phyloP scores from a whole-genome alignment of 2,113 vertebrate species.

The Poecilia latipinna region DNA sequence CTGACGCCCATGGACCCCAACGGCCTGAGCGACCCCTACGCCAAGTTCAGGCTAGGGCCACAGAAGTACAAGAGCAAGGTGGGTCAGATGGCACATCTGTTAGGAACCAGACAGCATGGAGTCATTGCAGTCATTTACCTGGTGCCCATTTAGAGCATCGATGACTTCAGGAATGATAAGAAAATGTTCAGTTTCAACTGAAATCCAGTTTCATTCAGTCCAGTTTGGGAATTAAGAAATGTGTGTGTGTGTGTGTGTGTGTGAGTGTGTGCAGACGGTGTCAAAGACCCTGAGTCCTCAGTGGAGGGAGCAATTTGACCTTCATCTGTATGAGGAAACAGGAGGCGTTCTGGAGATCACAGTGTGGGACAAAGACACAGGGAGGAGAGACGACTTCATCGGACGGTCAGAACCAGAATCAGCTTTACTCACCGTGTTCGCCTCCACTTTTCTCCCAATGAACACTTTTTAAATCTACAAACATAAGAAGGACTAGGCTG shows the following conservation, averaged over 20 bases:
- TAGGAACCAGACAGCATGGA: not conserved
- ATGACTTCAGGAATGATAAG: no score
- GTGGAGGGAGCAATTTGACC: conserved; percentile 96
- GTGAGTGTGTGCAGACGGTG: conserved; percentile 80
- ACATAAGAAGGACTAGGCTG: no score
- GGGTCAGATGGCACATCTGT: not conserved
- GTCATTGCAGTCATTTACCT: no score
- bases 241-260: not conserved
- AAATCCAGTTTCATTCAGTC: no score
- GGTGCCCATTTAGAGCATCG: no score
- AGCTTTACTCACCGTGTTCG: not conserved
- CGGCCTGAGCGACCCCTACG: conserved; percentile 92
- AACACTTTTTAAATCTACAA: no score
- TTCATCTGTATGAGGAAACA: conserved; percentile 90
- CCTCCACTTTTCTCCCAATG: no score
- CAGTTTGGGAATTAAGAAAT: not conserved
- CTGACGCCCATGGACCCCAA: conserved; percentile 92
- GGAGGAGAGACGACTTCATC: conserved; percentile 94
- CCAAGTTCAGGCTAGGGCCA: conserved; percentile 90
- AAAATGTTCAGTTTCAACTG: no score
- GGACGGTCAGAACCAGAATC: conserved; percentile 83
- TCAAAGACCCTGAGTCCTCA: conserved; percentile 93
- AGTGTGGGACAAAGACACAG: conserved; percentile 93
- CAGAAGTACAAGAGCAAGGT: conserved; percentile 98
- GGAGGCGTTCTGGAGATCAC: conserved; percentile 90